Conservation (phyloP, 1,140 invertebrate species). For the Drosophila insularis region DNA sequence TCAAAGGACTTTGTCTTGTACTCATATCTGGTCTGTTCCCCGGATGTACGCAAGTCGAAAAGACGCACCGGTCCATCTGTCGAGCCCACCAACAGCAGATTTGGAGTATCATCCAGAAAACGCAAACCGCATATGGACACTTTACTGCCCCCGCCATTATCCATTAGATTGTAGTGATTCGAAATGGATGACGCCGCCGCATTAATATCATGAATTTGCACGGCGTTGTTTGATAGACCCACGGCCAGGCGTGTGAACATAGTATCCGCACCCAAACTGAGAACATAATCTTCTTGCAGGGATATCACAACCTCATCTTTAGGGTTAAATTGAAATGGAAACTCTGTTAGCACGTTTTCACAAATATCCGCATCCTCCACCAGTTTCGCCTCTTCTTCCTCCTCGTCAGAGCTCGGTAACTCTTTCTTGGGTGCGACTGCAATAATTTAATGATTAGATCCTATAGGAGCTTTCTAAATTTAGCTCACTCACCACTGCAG, state of each 20-base stretch:
- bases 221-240: constrained; percentile 54
- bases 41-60: constrained; percentile 61
- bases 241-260: constrained; percentile 56
- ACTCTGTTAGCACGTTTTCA: constrained; percentile 45
- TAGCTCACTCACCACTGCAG: constrained; percentile 33
- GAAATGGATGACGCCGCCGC: constrained; percentile 5
- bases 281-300: constrained; percentile 61
- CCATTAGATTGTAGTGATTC: background rate
- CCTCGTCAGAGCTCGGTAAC: constrained; percentile 57
- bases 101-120: constrained; percentile 60
- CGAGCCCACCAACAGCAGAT: constrained; percentile 60
- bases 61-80: constrained; percentile 66
- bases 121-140: constrained; percentile 56
- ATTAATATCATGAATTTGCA: constrained; percentile 66
- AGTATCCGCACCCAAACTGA: constrained; percentile 45
- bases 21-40: constrained; percentile 54
- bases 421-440: constrained; percentile 38
- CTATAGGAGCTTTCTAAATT: accelerated
- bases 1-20: constrained; percentile 61
- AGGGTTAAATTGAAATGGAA: constrained; percentile 46
- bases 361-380: constrained; percentile 68
- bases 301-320: constrained; percentile 53
- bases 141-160: background rate
- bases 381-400: constrained; percentile 21
- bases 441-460: background rate